Conservation (phyloP, 2,888 invertebrate genomes). For the Drosophila cracens region DNA sequence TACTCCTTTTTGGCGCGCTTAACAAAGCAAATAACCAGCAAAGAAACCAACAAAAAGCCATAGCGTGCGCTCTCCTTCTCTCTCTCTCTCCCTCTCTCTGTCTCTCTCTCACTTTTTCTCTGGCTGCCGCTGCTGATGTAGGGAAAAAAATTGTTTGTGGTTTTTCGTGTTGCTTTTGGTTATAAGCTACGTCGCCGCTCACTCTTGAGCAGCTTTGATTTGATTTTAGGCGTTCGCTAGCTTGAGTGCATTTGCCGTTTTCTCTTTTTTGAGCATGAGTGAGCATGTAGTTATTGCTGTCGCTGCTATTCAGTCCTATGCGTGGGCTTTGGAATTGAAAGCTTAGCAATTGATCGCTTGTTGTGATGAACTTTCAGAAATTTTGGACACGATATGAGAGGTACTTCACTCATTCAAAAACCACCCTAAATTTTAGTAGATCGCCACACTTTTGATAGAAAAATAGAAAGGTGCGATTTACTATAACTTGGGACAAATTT, state of each 20-base stretch:
- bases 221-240: constrained; percentile 57
- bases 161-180: constrained; percentile 58
- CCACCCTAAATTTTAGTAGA: neutral
- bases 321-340: constrained; percentile 48
- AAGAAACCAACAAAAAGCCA: constrained; percentile 33
- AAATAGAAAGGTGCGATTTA: neutral
- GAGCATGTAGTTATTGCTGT: constrained; percentile 27
- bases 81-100: constrained; percentile 25
- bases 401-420: neutral
- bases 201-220: constrained; percentile 76
- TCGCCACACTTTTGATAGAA: too few relatives aligned
- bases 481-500: neutral
- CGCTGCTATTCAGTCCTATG: neutral
- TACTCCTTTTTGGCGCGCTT: constrained; percentile 62
- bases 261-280: constrained; percentile 38
- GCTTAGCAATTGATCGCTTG: constrained; percentile 7
- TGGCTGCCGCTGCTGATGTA: constrained; percentile 15
- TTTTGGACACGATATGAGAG: neutral
- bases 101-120: constrained; percentile 23
- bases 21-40: constrained; percentile 26
- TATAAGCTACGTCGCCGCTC: constrained; percentile 23
- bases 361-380: neutral
- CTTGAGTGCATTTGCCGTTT: constrained; percentile 58
- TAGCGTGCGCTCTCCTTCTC: constrained; percentile 27
- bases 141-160: constrained; percentile 75